phyloP scores from a whole-genome alignment of 2,113 vertebrate genomes.

The Ancistrus triradiatus region DNA sequence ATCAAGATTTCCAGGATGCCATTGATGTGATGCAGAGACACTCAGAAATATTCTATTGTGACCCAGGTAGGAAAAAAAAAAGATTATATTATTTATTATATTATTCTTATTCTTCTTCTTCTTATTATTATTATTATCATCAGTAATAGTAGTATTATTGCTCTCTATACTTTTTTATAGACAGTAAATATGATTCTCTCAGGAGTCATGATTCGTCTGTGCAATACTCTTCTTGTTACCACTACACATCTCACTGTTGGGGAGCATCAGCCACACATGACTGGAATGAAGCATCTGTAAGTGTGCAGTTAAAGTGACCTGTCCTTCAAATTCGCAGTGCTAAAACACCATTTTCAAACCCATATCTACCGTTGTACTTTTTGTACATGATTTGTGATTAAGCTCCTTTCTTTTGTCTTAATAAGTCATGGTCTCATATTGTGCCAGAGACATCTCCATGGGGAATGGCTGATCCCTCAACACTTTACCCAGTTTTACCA shows the following conservation, averaged over 20 bases:
- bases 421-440: constrained; percentile 61
- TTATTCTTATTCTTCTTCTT: neutral
- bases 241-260: constrained; percentile 60
- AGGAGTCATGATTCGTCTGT: constrained; percentile 63
- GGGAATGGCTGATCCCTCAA: constrained; percentile 59
- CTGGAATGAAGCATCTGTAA: constrained; percentile 77
- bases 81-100: too few relatives aligned
- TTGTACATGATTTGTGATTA: constrained; percentile 9
- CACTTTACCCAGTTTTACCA: constrained; percentile 61
- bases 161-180: constrained; percentile 55
- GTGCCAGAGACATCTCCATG: constrained; percentile 68
- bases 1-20: constrained; percentile 87
- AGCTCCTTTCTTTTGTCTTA: constrained; percentile 11
- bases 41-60: constrained; percentile 68
- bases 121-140: neutral
- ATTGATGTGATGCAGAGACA: constrained; percentile 90
- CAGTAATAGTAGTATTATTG: neutral
- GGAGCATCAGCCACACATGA: constrained; percentile 55
- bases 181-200: constrained; percentile 71
- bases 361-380: too few relatives aligned
- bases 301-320: constrained; percentile 49
- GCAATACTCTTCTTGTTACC: constrained; percentile 65
- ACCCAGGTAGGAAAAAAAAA: too few relatives aligned
- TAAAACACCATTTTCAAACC: neutral
- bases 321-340: too few relatives aligned